Evolutionary conservation across 2,113 vertebrate species (phyloP).

Genomic region (Myocastor coypus): DNA sequence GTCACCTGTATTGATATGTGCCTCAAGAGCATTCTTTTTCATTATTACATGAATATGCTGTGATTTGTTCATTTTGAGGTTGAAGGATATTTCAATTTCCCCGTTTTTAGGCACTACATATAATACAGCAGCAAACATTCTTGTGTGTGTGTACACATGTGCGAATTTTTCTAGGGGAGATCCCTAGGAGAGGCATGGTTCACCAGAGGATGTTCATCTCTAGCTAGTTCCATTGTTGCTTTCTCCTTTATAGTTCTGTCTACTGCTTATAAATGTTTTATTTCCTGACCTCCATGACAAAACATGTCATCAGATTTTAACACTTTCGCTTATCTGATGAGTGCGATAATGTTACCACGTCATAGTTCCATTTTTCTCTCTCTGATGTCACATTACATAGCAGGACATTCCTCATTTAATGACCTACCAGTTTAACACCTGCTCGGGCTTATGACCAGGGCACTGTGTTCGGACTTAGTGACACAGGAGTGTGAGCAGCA

Average conservation of each 20-base stretch:
- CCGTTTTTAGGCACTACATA: neutral
- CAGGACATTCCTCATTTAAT: neutral
- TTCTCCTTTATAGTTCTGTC: neutral
- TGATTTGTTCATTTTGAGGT: neutral
- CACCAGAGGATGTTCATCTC: neutral
- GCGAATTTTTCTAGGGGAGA: neutral
- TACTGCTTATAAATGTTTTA: neutral
- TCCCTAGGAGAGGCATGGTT: neutral
- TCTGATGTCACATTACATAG: constrained; percentile 3
- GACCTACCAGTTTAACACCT: neutral
- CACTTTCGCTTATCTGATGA: neutral
- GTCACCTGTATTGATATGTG: neutral
- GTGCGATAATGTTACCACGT: neutral
- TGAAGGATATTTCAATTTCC: constrained; percentile 4
- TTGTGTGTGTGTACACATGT: neutral
- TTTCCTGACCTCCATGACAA: neutral
- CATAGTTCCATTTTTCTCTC: neutral
- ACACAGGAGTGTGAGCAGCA: neutral
- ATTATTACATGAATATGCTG: neutral
- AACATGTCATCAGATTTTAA: neutral
- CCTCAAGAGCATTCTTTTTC: neutral
- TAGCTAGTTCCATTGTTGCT: neutral
- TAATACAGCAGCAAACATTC: neutral
- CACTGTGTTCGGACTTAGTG: neutral
- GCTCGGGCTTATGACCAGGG: neutral